phyloP scores from a whole-genome alignment of 2,888 invertebrate genomes.

The Sphaeridia pumilis region DNA sequence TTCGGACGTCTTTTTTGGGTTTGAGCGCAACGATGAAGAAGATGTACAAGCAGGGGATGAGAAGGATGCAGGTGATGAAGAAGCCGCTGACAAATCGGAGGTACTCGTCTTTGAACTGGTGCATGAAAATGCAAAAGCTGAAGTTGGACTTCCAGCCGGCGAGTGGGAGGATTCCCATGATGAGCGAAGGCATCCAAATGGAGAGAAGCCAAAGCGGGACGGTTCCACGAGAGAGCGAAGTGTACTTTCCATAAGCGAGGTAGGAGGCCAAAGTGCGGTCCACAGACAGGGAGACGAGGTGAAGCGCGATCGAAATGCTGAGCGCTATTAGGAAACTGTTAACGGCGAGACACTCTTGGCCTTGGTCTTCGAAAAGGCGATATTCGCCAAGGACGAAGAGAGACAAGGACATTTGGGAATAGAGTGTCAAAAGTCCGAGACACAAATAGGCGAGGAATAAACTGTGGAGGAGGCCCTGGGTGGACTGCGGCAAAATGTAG shows the following conservation, averaged over 20 bases:
- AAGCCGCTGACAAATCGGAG: conserved; percentile 30
- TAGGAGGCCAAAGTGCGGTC: conserved; percentile 29
- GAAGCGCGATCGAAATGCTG: conserved; percentile 26
- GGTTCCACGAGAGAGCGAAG: conserved; percentile 27
- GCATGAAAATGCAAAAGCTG: conserved; percentile 33
- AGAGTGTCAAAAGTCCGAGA: conserved; percentile 32
- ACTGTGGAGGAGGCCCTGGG: conserved; percentile 31
- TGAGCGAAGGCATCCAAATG: conserved; percentile 29
- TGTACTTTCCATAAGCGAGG: conserved; percentile 24
- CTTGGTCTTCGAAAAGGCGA: conserved; percentile 31
- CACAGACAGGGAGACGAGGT: conserved; percentile 29
- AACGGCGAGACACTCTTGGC: conserved; percentile 29
- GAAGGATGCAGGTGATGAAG: conserved; percentile 22
- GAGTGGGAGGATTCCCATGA: conserved; percentile 28
- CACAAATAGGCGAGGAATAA: conserved; percentile 27
- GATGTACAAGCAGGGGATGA: conserved; percentile 29
- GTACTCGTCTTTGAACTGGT: conserved; percentile 34
- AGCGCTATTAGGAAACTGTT: conserved; percentile 29
- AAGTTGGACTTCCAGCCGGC: conserved; percentile 34
- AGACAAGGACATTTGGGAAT: conserved; percentile 29
- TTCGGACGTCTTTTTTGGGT: conserved; percentile 16
- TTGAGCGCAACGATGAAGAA: conserved; percentile 24
- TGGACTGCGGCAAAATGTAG: conserved; percentile 28
- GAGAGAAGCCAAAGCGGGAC: conserved; percentile 32
- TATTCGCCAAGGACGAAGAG: conserved; percentile 30